Evolutionary conservation across 2,888 invertebrate genomes (phyloP), one percentile per base, ranked within the genome.

Genomic region (Slavum lentiscoides): DNA sequence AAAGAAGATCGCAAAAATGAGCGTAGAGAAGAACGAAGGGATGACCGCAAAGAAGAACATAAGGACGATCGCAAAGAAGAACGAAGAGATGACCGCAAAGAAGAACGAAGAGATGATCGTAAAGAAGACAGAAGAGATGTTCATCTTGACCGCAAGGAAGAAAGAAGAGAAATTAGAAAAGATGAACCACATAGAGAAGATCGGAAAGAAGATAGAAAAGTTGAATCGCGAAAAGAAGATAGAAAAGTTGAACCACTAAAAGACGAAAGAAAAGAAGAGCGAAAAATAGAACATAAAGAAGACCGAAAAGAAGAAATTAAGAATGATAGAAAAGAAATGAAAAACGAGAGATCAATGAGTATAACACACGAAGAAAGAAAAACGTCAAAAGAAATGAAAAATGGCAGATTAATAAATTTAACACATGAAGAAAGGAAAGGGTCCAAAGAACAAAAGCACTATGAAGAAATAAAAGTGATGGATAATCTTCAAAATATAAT

Each of bases 331-430:
- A 94, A 85, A 89, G 93, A 83, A 92, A 92, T 83, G 17, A 68
- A 83, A 53, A 37, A 8, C 30, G 74, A 74, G 0, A 62, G 53
- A 62, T 8, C 64, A 53, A 2, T 64, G 53, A 74, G 43, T 74
- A 30, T 53, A 23, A 64, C 37, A 53, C 49, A 74, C 37, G 62
- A 74, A 85, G 93, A 93, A 21, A 93, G 94, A 77, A 91, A 93
- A 85, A 93, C 89, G 94, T 69, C 94, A 94, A 87, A 94, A 93
- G 5, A 92, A 93, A 84, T 89, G 94, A 67, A 76, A 76, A 68
- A 0, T 30, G 75, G 59, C 3, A 67, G 43, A 58, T 43, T 15
- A 67, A 2, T 67, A 43, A 67, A 59, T 43, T 23, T 43, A 7
- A 19, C 75, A 49, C 90, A 93, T 87, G 92, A 92, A 74, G 91